These are phyloP conservation scores for Chrysina gloriosa DNA, from an alignment of 2,888 invertebrate species.

Conservation along the genomic window DNA sequence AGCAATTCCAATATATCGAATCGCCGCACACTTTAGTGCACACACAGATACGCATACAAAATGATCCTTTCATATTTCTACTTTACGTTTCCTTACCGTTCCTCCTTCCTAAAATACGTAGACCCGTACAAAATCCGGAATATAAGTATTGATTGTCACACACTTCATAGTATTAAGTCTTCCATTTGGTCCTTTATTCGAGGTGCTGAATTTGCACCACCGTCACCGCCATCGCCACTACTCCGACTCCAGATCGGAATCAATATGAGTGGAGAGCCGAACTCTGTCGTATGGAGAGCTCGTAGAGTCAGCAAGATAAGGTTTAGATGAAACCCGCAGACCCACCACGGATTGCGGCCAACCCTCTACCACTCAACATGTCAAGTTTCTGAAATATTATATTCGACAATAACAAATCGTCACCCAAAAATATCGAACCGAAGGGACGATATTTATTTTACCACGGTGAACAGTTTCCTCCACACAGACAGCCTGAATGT, in stretches of 20 bases:
- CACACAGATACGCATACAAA: background rate
- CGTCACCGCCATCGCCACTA: slow-evolving; percentile 23
- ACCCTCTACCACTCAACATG: slow-evolving; percentile 40
- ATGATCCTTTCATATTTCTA: background rate
- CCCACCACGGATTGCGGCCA: slow-evolving; percentile 34
- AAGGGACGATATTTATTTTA: slow-evolving; percentile 29
- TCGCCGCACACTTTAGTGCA: background rate
- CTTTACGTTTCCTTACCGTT: background rate
- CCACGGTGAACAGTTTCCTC: slow-evolving; percentile 25
- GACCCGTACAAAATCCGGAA: slow-evolving; percentile 21
- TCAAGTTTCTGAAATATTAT: slow-evolving; percentile 40
- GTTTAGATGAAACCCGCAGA: slow-evolving; percentile 42
- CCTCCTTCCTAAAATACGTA: slow-evolving; percentile 11
- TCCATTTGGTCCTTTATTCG: slow-evolving; percentile 41
- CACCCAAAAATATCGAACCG: slow-evolving; percentile 31
- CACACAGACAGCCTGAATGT: slow-evolving; percentile 11
- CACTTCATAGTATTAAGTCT: slow-evolving; percentile 38
- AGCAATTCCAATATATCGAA: slow-evolving; percentile 5
- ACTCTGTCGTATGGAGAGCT: slow-evolving; percentile 30
- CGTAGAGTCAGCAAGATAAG: slow-evolving; percentile 43
- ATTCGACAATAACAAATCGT: slow-evolving; percentile 42
- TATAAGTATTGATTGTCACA: slow-evolving; percentile 41
- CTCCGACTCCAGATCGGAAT: slow-evolving; percentile 38
- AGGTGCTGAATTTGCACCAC: slow-evolving; percentile 42
- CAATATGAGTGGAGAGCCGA: slow-evolving; percentile 39